A percentile compares a stretch with the other conserved stretches of the same genome.
Evolutionary conservation across 2,797 vertebrate genomes (phyloP).

Genomic region (Cacajao melanocephalus): DNA sequence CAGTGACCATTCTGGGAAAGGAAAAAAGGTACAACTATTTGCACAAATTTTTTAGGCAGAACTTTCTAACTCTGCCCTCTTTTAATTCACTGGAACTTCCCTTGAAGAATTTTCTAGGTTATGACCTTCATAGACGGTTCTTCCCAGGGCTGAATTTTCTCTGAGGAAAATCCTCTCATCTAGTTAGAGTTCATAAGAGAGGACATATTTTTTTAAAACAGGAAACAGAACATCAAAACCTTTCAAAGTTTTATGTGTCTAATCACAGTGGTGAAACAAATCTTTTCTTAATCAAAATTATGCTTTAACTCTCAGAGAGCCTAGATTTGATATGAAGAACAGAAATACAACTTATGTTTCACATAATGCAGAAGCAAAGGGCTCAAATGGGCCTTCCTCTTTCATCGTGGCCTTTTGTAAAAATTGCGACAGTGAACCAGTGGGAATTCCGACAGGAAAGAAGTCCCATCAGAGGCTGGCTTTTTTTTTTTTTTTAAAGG

Average conservation of each 20-base stretch:
- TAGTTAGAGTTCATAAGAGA: constrained; percentile 1
- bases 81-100: constrained; percentile 55
- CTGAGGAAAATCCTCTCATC: constrained; percentile 61
- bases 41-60: neutral
- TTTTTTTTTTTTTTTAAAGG: constrained; percentile 43
- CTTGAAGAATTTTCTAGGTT: constrained; percentile 65
- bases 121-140: constrained; percentile 48
- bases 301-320: neutral
- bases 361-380: constrained; percentile 38
- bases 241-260: constrained; percentile 52
- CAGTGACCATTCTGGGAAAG: neutral
- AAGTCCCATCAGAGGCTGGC: constrained; percentile 63
- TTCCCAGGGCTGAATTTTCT: constrained; percentile 62
- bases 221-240: constrained; percentile 62
- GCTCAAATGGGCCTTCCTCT: constrained; percentile 53
- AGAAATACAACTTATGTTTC: constrained; percentile 32
- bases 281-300: constrained; percentile 53
- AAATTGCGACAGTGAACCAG: constrained; percentile 56
- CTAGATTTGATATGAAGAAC: neutral
- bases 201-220: constrained; percentile 11
- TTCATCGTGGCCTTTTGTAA: constrained; percentile 59
- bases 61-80: neutral
- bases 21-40: neutral
- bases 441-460: constrained; percentile 77
- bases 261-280: neutral